Evolutionary conservation across 1,140 invertebrate genomes (phyloP), one percentile per base, ranked within the genome.

Genomic region (Trichonephila clavata): DNA sequence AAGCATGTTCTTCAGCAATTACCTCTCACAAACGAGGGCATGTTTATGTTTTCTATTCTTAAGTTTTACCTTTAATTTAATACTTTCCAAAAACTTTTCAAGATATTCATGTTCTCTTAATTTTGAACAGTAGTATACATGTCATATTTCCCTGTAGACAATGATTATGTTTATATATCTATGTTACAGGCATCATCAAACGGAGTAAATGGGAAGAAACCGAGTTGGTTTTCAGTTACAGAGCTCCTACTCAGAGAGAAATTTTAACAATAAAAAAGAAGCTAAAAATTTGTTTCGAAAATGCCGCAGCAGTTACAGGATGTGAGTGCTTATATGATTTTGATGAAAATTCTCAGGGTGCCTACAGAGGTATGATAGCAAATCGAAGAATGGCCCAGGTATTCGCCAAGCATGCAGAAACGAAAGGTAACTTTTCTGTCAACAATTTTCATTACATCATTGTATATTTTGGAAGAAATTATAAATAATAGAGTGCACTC

Each of bases 191-290:
- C 21, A 84, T 94, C 20, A 95, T 95, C 21, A 95, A 95, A 10
- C 96, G 95, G 90, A 95, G 96, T n/a, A 96, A 95, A 43, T 95
- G 95, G 16, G 95, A 96, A 24, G 94, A 95, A 71, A 94, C 96
- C 43, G 95, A 95, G 86, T 57, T 96, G 61, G 86, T 94, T 63
- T 95, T 95, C 83, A 95, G 95, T 87, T 89, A 95, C 2, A 92
- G 96, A 61, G 95, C 95, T n/a, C 95, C 95, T n/a, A 95, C 84
- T 21, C 91, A 92, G 57, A 18, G n/a, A 10, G 95, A 96, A 92
- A 84, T 96, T 18, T 90, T 94, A 2, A 86, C 94, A 20, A 92
- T 96, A 24, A 95, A 93, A 57, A 84, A 94, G 39, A 95, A 95
- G 86, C 94, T 96, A 1, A 92, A 94, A 18, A 92, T 63, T 13